These are phyloP conservation scores for Panulirus ornatus DNA, from an alignment of 1,140 invertebrate genomes.

Conservation along the genomic window DNA sequence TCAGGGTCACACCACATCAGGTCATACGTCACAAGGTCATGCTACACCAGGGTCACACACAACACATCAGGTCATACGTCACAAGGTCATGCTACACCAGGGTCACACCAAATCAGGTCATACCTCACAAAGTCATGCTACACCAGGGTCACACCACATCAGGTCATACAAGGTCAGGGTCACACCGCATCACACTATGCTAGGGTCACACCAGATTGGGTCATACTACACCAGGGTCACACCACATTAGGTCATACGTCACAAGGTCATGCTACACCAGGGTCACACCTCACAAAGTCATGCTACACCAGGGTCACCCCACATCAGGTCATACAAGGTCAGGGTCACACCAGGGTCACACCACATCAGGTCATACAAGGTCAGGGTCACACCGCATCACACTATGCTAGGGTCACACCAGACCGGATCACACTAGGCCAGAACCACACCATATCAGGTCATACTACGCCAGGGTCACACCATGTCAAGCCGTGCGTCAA, in stretches of 20 bases:
- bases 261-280: neutral
- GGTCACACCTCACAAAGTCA: neutral
- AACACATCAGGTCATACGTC: no score
- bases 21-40: neutral
- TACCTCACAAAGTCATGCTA: no score
- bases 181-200: neutral
- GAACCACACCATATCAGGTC: neutral
- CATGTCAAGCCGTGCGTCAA: no score
- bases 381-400: neutral
- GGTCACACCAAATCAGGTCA: no score
- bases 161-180: neutral
- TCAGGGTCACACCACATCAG: neutral
- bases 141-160: no score
- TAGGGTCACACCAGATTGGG: neutral
- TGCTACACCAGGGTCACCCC: neutral
- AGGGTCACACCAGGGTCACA: no score
- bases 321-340: no score
- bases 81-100: no score
- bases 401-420: neutral
- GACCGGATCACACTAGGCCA: neutral
- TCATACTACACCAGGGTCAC: neutral
- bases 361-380: neutral
- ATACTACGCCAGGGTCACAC: neutral
- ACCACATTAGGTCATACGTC: no score
- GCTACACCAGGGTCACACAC: neutral